Evolutionary conservation across 2,797 vertebrate genomes (phyloP).

Genomic region (Gymnoscopelus microlampas): DNA sequence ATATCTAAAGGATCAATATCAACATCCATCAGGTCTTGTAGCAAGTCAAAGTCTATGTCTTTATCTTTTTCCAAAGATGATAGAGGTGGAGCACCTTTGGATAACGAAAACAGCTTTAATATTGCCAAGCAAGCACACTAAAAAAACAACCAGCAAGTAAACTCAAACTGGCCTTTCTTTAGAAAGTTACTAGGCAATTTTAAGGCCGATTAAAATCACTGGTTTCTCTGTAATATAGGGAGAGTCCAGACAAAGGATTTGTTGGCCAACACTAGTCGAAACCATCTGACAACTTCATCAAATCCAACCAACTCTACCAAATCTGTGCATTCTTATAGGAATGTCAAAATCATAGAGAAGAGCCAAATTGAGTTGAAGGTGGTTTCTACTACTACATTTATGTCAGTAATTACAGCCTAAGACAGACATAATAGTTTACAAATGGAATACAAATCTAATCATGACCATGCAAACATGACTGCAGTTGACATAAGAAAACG

Average conservation of each 20-base stretch:
- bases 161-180: conserved; percentile 46
- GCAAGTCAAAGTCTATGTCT: conserved; percentile 99
- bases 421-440: too few species aligned
- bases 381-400: too few species aligned
- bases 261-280: neutral
- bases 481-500: too few species aligned
- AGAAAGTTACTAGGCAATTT: conserved; percentile 61
- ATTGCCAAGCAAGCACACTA: conserved; percentile 70
- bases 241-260: conserved; percentile 33
- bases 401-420: too few species aligned
- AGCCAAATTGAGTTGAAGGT: too few species aligned
- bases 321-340: too few species aligned
- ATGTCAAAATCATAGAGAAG: too few species aligned
- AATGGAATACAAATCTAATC: too few species aligned
- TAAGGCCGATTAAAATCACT: conserved; percentile 51
- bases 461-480: too few species aligned
- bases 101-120: conserved; percentile 86
- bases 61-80: conserved; percentile 99
- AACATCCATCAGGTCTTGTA: conserved; percentile 99
- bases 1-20: conserved; percentile 99
- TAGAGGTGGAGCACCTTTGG: conserved; percentile 94
- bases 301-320: too few species aligned
- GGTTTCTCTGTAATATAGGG: conserved; percentile 18
- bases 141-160: conserved; percentile 55
- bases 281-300: neutral